These are phyloP conservation scores for Drosophila testacea DNA, from an alignment of 2,888 invertebrate species.

Conservation along the genomic window DNA sequence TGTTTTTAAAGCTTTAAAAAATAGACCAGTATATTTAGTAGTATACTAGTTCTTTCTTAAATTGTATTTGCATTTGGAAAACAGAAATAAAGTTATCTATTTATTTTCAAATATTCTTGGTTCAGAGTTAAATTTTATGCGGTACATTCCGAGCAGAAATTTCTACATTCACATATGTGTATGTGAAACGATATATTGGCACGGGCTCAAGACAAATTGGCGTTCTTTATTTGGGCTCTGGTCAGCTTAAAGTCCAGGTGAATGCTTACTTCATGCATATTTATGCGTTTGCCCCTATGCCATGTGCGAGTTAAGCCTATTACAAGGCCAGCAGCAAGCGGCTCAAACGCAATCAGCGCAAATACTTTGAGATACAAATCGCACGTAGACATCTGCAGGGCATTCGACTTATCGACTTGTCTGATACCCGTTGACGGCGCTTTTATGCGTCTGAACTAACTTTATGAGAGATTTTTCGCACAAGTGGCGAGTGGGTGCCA, in stretches of 20 bases:
- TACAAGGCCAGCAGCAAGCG: constrained; percentile 45
- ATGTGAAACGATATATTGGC: not conserved
- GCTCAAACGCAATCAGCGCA: constrained; percentile 58
- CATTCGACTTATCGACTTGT: constrained; percentile 3
- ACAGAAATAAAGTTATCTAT: constrained; percentile 66
- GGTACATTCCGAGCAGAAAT: constrained; percentile 41
- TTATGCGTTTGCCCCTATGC: constrained; percentile 2
- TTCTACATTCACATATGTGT: constrained; percentile 18
- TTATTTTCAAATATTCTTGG: no score
- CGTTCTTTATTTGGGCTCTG: constrained; percentile 17
- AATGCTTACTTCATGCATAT: constrained; percentile 18
- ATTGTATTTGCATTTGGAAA: constrained; percentile 33
- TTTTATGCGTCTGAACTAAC: constrained; percentile 16
- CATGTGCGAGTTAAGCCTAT: constrained; percentile 66
- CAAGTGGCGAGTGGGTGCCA: constrained; percentile 12
- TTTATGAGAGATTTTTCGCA: constrained; percentile 13
- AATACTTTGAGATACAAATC: constrained; percentile 32
- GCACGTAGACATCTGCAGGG: not conserved
- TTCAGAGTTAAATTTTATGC: constrained; percentile 36
- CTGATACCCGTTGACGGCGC: constrained; percentile 8
- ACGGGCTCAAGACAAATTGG: constrained; percentile 21
- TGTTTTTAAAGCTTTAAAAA: no score
- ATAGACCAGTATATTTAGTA: no score
- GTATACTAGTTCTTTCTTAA: no score
- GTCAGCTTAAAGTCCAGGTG: constrained; percentile 21